Conservation (phyloP, 2,888 invertebrate species). For the Bellardia pandia region DNA sequence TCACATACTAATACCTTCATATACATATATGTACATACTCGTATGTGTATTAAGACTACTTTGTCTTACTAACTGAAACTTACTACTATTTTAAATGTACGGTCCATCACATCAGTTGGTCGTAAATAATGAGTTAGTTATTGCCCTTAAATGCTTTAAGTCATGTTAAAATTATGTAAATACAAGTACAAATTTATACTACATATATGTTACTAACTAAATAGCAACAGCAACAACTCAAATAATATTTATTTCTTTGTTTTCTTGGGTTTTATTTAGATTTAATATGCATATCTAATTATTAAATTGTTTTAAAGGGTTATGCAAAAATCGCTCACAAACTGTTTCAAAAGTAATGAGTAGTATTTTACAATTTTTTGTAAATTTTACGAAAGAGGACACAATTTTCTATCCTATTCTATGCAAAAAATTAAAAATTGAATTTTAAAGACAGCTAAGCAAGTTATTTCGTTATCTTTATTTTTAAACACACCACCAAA, state of each 20-base stretch:
- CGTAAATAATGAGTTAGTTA: conserved; percentile 23
- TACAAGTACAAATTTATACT: not conserved
- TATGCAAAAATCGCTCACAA: not conserved
- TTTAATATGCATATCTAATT: conserved; percentile 11
- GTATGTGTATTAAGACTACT: not conserved
- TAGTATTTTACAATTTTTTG: no score
- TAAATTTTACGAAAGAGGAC: no score
- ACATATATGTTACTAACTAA: not conserved
- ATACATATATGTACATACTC: not conserved
- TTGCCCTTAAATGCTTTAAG: conserved; percentile 24
- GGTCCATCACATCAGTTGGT: not conserved
- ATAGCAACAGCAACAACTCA: not conserved
- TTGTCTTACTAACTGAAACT: not conserved
- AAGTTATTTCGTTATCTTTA: no score
- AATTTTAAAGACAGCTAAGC: no score
- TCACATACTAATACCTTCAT: not conserved
- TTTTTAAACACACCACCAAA: no score
- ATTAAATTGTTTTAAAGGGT: conserved; percentile 8
- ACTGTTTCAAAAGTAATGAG: no score
- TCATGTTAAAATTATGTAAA: conserved; percentile 25
- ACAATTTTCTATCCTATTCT: no score
- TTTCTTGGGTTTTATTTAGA: conserved; percentile 1
- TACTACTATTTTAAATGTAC: not conserved
- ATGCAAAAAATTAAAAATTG: no score
- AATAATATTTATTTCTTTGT: conserved; percentile 6